Conservation (phyloP, 2,797 vertebrate species). For the Leucoraja ocellata region DNA sequence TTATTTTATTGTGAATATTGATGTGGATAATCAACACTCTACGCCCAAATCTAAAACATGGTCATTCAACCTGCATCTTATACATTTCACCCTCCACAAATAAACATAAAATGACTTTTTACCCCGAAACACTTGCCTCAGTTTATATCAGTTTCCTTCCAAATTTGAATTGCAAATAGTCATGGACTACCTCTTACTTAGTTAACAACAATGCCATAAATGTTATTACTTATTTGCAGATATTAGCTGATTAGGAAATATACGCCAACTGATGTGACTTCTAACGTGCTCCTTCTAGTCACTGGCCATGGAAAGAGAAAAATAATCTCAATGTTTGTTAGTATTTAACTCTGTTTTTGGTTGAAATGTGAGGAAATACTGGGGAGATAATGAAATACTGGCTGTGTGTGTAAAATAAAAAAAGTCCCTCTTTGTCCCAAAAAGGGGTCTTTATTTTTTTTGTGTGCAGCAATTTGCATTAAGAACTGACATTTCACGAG, state of each 20-base stretch:
- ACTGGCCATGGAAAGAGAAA: slow-evolving; percentile 62
- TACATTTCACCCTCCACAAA: slow-evolving; percentile 54
- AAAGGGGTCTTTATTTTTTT: slow-evolving; percentile 53
- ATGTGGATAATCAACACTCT: slow-evolving; percentile 41
- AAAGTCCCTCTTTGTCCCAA: slow-evolving; percentile 36
- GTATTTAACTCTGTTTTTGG: slow-evolving; percentile 65
- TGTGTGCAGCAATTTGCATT: slow-evolving; percentile 58
- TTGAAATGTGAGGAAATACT: slow-evolving; percentile 58
- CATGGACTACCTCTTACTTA: slow-evolving; percentile 58
- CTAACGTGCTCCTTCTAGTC: slow-evolving; percentile 63
- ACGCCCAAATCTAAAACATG: slow-evolving; percentile 29
- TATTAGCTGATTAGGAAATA: slow-evolving; percentile 71
- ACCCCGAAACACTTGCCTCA: slow-evolving; percentile 57
- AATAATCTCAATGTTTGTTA: slow-evolving; percentile 66
- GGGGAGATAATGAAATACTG: slow-evolving; percentile 44
- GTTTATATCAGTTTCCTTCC: slow-evolving; percentile 62
- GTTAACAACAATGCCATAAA: slow-evolving; percentile 57
- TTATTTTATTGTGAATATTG: background rate
- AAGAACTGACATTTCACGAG: slow-evolving; percentile 66
- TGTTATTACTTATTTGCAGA: slow-evolving; percentile 53
- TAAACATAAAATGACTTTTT: slow-evolving; percentile 60
- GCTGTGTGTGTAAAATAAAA: slow-evolving; percentile 16
- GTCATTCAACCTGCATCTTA: slow-evolving; percentile 52
- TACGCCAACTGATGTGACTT: slow-evolving; percentile 66
- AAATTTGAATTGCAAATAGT: slow-evolving; percentile 47